A percentile compares a stretch with the other conserved stretches of the same genome.
Conservation (phyloP, 2,797 vertebrate genomes). For the Acridotheres tristis region DNA sequence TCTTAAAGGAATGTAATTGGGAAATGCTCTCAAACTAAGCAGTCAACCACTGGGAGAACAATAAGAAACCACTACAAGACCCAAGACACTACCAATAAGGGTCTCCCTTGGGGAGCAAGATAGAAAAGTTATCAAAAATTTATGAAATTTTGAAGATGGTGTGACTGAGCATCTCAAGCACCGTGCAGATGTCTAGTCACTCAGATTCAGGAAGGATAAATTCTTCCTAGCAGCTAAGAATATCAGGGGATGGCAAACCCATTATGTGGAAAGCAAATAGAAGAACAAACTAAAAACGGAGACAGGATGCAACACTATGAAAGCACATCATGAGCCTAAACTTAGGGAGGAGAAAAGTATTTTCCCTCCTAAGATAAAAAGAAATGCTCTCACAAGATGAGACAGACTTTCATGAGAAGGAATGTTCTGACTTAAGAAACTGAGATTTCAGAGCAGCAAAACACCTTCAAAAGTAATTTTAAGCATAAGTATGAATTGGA, state of each 20-base stretch:
- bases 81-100: not conserved
- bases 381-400: not conserved
- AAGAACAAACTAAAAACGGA: not conserved
- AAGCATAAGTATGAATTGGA: not conserved
- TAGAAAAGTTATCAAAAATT: not conserved
- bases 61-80: not conserved
- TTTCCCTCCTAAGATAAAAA: not conserved
- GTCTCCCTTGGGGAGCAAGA: not conserved
- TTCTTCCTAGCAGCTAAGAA: not conserved
- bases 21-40: not conserved
- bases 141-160: not conserved
- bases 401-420: not conserved
- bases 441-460: not conserved
- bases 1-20: not conserved
- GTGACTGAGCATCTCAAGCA: not conserved
- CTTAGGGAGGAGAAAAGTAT: not conserved
- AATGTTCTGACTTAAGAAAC: not conserved
- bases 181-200: not conserved
- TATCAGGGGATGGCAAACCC: not conserved
- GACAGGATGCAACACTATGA: not conserved
- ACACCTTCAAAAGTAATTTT: not conserved
- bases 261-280: not conserved
- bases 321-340: not conserved
- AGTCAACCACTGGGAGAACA: not conserved
- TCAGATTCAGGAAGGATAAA: not conserved